Base-by-base conservation (phyloP, 2,888 invertebrate genomes). In the Antitype chi region DNA sequence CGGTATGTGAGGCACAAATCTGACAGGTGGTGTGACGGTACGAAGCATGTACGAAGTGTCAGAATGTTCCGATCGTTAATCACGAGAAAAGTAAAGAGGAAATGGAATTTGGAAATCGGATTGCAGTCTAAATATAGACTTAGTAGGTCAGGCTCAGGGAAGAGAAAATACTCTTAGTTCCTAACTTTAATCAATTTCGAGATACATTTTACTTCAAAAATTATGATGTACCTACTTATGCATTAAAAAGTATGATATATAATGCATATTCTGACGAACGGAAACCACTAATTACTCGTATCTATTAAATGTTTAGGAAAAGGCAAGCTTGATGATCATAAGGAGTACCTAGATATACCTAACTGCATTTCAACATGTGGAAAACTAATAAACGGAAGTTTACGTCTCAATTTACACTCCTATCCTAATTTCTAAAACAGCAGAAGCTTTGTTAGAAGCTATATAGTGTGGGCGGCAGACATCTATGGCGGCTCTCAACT, bases 21-120 rank as follows among this genome's bases (percentile, higher is more conserved):
- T 83, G 81, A 70, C 67, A 81, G 76, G 60, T 74, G 59, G 60
- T 67, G 57, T 78, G 78, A 85, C 67, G 76, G 71, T 53, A 57
- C 63, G 25, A 72, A 62, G 78, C 79, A 70, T 64, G 71, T 53
- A 57, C 63, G 25, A 72, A 62, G 78, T 81, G 71, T 64, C 76
- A 52, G 74, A 72, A 69, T 60, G 64, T 43, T 43, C 25, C 43
- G 15, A 71, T 77, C 70, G 77, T 73, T 84, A 74, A 74, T 80
- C 69, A 75, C 32, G 13, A 49, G 28, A 23, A 60, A 78, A 76
- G 38, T 80, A 28, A 15, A 43, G 15, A 82, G 62, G 32, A n/a
- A 38, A 0, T 1, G 20, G 23, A 59, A 57, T 71, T 71, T 53
- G 0, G 15, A 64, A 52, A 53, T 59, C 11, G n/a, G 2, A 52